Evolutionary conservation across 2,888 invertebrate species (phyloP), one percentile per base, ranked within the genome.

Genomic region (Candidula unifasciata): DNA sequence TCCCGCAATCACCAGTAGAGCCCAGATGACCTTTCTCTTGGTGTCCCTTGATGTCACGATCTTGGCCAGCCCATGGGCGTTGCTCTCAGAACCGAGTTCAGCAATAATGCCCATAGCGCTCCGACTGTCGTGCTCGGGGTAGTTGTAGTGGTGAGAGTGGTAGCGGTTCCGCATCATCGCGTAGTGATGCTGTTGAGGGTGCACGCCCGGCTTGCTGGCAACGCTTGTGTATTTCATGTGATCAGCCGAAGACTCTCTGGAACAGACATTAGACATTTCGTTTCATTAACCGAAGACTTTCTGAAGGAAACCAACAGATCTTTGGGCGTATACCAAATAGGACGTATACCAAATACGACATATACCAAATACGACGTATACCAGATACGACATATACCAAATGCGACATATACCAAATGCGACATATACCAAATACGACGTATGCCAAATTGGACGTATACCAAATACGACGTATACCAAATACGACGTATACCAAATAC

Each of bases 51-150:
- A 90, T 33, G 90, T 91, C 24, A 90, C 90, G 71, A 91, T 90
- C 86, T 91, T 91, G 24, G 91, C 90, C 27, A 91, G 89, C 52
- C 91, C 92, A 82, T 92, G 92, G 27, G 92, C 92, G 71, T 91
- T 92, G 82, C 92, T 92, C 82, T 92, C 92, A 0, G 92, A 89
- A 16, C 91, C 92, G 27, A 92, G 89, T 83, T 92, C 91, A 5
- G 89, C 88, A 83, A 92, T 91, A 52, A 91, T 87, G n/a, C 87
- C 87, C 44, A 91, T 73, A 52, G 89, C 91, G 6, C 88, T 87
- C 21, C 81, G 76, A 21, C 68, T 77, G 69, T 69, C 44, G 68
- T 81, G 52, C 74, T 84, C 66, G 33, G 73, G 60, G 84, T 82
- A 54, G 66, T 35, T n/a, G 69, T 66, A 54, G 35, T 76, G 10